Evolutionary conservation across 2,797 vertebrate genomes (phyloP), one percentile per base, ranked within the genome.

Genomic region (Falco columbarius): DNA sequence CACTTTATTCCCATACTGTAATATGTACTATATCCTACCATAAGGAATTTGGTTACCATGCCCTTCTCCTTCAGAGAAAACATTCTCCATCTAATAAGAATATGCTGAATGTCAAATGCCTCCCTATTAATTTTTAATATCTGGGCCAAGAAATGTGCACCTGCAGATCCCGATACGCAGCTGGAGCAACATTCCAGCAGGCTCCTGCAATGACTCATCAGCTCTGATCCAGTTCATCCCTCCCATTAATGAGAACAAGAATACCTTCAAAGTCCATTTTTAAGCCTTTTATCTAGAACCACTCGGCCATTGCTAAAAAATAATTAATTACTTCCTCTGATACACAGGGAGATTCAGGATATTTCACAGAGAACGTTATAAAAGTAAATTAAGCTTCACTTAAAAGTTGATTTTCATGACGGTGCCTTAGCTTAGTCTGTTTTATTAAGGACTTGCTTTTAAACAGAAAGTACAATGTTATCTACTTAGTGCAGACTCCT

Each of bases 121-220:
- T 94, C 55, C 59, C 23, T 68, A 52, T 68, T 82, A 66, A 91
- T 93, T 89, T 42, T 76, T 51, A 72, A 65, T 90, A 94, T 77
- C 67, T 6, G 13, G 72, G 89, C 61, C 83, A 83, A 94, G 77
- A 95, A 89, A 83, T 42, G 42, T 82, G 89, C 77, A 95, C 81
- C 88, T 93, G 83, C 6, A 2, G 83, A 82, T 58, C 84, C 85
- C 14, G 30, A 47, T 29, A 75, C 1, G 3, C 92, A 94, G 42
- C 95, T 97, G 81, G 79, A 94, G 93, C 77, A 96, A 94, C 95
- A 95, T 90, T 91, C 97, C 90, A 66, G 58, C 56, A 68, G 47
- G 58, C 42, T 96, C 44, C 17, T 74, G 66, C 47, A 75, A 54
- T 90, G 74, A 91, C 62, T 96, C 75, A 93, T 54, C 86, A 93